Percentiles rank a stretch among this genome's conserved stretches.
These are phyloP conservation scores for Lethenteron reissneri DNA, from an alignment of 2,113 vertebrate genomes.

Conservation along the genomic window DNA sequence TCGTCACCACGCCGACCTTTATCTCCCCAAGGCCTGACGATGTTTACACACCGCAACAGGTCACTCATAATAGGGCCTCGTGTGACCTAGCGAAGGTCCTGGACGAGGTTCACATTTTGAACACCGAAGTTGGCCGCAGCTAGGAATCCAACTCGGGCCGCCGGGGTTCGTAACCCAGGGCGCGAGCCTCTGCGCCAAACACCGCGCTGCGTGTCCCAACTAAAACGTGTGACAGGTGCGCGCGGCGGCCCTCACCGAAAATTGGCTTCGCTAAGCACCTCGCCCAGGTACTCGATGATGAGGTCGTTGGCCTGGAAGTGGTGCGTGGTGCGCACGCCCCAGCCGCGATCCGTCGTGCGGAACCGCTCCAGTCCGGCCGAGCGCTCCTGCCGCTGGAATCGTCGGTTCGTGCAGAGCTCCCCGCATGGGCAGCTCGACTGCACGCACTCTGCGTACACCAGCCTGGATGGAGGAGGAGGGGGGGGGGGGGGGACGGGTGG, in stretches of 20 bases:
- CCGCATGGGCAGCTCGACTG: conserved; percentile 67
- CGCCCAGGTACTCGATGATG: conserved; percentile 92
- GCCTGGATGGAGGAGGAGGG: conserved; percentile 24
- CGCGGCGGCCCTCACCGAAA: background rate
- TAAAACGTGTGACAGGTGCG: too few relatives aligned
- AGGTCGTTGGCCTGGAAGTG: conserved; percentile 65
- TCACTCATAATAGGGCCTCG: too few relatives aligned
- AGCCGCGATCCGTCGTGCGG: conserved; percentile 63
- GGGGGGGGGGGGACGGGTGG: background rate
- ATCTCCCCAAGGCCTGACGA: too few relatives aligned
- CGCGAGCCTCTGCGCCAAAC: too few relatives aligned
- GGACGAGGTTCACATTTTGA: too few relatives aligned
- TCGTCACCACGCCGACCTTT: too few relatives aligned
- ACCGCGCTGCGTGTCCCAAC: too few relatives aligned
- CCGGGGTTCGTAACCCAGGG: too few relatives aligned
- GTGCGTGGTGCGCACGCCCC: conserved; percentile 92
- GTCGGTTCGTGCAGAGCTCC: conserved; percentile 73
- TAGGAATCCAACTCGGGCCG: too few relatives aligned
- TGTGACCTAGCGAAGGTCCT: too few relatives aligned
- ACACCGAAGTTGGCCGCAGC: too few relatives aligned
- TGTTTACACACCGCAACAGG: too few relatives aligned
- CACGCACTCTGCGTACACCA: conserved; percentile 90
- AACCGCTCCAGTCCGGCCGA: conserved; percentile 86
- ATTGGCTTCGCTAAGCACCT: conserved; percentile 67
- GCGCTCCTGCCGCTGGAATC: conserved; percentile 88